These are phyloP conservation scores for Cryptotermes secundus DNA, from an alignment of 1,140 invertebrate genomes.

Conservation along the genomic window DNA sequence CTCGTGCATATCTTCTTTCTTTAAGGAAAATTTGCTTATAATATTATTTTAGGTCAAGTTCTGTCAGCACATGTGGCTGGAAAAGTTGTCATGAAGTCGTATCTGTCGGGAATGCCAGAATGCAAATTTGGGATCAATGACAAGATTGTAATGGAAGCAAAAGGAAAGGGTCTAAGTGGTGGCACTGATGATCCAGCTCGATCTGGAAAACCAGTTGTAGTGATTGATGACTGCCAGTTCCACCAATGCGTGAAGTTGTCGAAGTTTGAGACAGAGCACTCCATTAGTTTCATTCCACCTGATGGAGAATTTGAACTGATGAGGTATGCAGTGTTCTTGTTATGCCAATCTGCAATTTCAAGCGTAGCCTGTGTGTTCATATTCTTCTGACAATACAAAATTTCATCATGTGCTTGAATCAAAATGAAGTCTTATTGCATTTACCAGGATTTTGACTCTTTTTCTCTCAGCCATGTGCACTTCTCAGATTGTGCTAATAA, in stretches of 20 bases:
- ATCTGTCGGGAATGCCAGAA: conserved; percentile 99
- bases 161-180: conserved; percentile 69
- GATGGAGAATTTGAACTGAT: conserved; percentile 99
- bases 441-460: too few species aligned
- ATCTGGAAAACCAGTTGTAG: conserved; percentile 92
- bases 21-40: conserved; percentile 35
- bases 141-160: conserved; percentile 98
- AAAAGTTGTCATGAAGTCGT: conserved; percentile 99
- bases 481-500: too few species aligned
- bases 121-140: conserved; percentile 99
- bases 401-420: too few species aligned
- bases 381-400: too few species aligned
- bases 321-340: conserved; percentile 63
- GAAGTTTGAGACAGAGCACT: conserved; percentile 99
- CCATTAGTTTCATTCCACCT: conserved; percentile 99
- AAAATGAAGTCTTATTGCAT: too few species aligned
- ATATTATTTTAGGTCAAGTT: conserved; percentile 78
- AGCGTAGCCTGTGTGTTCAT: too few species aligned
- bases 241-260: conserved; percentile 99
- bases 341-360: too few species aligned
- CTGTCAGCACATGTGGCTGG: conserved; percentile 98
- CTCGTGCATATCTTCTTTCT: background rate
- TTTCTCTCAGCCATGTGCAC: too few species aligned
- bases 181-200: conserved; percentile 82
- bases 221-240: conserved; percentile 99